Conservation (phyloP, 2,113 vertebrate genomes). For the Sinosuthora webbiana region DNA sequence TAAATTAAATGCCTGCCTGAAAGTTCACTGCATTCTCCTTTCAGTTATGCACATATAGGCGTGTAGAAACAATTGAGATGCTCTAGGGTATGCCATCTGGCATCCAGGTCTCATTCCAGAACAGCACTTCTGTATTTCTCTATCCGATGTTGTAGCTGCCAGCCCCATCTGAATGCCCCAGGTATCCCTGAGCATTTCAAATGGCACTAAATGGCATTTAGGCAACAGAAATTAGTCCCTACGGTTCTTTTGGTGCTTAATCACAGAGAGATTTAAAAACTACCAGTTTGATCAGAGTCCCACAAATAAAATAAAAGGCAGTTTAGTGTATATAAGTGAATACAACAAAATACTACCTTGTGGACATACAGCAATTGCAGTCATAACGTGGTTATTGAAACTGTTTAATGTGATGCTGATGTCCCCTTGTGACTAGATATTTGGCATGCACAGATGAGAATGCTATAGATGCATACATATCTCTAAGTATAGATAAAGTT, state of each 20-base stretch:
- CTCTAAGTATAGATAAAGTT: not conserved
- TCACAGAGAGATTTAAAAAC: not conserved
- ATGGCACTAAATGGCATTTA: slow-evolving; percentile 7
- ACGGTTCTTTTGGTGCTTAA: not conserved
- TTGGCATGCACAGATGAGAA: not conserved
- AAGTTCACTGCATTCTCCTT: not conserved
- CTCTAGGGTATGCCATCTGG: slow-evolving; percentile 31
- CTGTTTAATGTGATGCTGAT: not conserved
- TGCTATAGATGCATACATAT: not conserved
- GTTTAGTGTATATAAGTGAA: not conserved
- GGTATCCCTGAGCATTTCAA: slow-evolving; percentile 14
- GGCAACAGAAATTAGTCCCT: not conserved
- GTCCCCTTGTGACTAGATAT: not conserved
- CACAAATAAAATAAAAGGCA: not conserved
- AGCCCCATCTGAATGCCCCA: slow-evolving; percentile 1
- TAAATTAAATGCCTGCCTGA: not conserved
- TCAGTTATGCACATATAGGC: not conserved
- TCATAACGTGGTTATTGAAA: not conserved
- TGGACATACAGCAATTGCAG: not conserved
- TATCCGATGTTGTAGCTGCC: not conserved
- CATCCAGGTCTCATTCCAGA: slow-evolving; percentile 21
- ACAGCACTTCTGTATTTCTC: not conserved
- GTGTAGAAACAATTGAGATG: not conserved
- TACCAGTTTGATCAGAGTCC: not conserved
- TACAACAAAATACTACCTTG: not conserved